A percentile compares a stretch with the other conserved stretches of the same genome.
Evolutionary conservation across 2,797 vertebrate genomes (phyloP).

Genomic region (Melanotaenia pygmaea): DNA sequence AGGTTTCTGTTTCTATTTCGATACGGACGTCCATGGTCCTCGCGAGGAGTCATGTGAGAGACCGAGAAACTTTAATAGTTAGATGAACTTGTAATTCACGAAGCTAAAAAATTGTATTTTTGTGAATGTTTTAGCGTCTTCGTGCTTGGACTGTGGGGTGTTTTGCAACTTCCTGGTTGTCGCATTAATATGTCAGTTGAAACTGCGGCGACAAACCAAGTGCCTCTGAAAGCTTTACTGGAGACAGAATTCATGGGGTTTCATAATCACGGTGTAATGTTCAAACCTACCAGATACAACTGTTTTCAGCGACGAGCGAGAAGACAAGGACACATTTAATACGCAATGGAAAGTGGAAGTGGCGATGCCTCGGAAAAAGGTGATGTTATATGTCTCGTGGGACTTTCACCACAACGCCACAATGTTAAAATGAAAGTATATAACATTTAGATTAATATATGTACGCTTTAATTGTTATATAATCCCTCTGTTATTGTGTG

Average conservation of each 20-base stretch:
- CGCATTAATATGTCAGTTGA: conserved; percentile 39
- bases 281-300: background rate
- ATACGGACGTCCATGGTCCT: fast-evolving
- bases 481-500: background rate
- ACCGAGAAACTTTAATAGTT: fast-evolving
- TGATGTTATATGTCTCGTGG: conserved; percentile 34
- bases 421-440: background rate
- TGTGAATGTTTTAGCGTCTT: background rate
- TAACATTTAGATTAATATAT: background rate
- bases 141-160: conserved; percentile 8
- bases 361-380: conserved; percentile 64
- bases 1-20: conserved; percentile 83
- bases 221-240: background rate
- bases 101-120: background rate
- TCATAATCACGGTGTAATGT: conserved; percentile 21
- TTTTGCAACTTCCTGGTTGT: conserved; percentile 77
- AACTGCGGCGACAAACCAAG: conserved; percentile 32
- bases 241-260: background rate
- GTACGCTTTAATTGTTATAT: no score
- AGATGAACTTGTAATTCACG: fast-evolving
- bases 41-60: fast-evolving
- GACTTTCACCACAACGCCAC: conserved; percentile 46
- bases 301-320: conserved; percentile 40
- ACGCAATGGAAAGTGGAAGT: conserved; percentile 77
- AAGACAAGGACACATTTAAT: conserved; percentile 44